Conservation (phyloP, 2,797 vertebrate species). For the Thunnus albacares region DNA sequence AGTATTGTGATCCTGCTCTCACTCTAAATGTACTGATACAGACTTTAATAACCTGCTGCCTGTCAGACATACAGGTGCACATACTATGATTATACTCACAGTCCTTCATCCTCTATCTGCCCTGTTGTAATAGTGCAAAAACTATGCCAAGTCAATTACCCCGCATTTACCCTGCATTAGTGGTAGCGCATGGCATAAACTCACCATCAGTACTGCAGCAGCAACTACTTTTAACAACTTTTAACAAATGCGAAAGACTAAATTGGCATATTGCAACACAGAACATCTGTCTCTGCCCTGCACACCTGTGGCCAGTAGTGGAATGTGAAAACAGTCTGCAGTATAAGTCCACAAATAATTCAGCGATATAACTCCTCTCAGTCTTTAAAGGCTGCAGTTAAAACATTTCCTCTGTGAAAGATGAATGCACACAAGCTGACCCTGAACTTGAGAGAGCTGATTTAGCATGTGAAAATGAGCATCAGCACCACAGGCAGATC, state of each 20-base stretch:
- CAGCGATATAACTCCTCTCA: constrained; percentile 47
- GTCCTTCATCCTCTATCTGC: constrained; percentile 3
- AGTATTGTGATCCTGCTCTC: constrained; percentile 2
- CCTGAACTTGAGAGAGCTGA: constrained; percentile 72
- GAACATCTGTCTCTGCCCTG: constrained; percentile 44
- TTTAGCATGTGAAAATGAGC: constrained; percentile 72
- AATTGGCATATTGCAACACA: constrained; percentile 27
- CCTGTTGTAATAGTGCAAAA: constrained; percentile 24
- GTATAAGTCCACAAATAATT: constrained; percentile 48
- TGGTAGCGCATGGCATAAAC: background rate
- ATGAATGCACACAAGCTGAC: constrained; percentile 65
- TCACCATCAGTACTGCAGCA: constrained; percentile 16
- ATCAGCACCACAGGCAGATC: constrained; percentile 74
- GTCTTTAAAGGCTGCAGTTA: constrained; percentile 58
- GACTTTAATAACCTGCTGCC: constrained; percentile 6
- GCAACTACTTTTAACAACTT: constrained; percentile 25
- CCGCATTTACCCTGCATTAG: constrained; percentile 19
- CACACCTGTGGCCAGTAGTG: constrained; percentile 58
- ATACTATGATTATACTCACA: constrained; percentile 14
- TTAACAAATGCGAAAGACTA: constrained; percentile 42
- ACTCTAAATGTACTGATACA: constrained; percentile 6
- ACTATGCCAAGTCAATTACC: constrained; percentile 2
- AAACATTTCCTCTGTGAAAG: constrained; percentile 53
- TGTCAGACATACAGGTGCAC: constrained; percentile 22
- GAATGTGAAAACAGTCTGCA: constrained; percentile 31